phyloP scores from a whole-genome alignment of 2,113 vertebrate genomes.

The Xyrauchen texanus region DNA sequence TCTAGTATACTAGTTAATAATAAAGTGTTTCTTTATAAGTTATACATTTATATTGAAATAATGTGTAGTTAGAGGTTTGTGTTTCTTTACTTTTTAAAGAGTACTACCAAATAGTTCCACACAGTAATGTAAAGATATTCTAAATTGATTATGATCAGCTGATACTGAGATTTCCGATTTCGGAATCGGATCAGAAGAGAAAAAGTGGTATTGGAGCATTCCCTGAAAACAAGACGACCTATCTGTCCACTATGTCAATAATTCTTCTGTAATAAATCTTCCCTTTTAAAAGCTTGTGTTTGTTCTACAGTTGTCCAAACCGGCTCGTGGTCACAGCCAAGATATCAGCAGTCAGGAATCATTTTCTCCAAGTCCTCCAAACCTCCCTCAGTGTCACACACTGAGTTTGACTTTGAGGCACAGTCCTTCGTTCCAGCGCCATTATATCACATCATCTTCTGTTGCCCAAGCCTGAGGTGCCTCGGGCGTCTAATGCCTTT shows the following conservation, averaged over 20 bases:
- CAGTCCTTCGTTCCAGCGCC: conserved; percentile 60
- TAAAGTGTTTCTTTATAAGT: no score
- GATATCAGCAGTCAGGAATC: conserved; percentile 54
- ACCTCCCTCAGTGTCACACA: conserved; percentile 37
- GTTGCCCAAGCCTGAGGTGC: conserved; percentile 71
- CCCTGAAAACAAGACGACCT: not conserved
- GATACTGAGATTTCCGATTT: no score
- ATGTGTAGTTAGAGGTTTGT: no score
- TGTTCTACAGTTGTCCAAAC: conserved; percentile 50
- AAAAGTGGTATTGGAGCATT: no score
- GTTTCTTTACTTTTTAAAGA: no score
- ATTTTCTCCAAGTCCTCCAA: conserved; percentile 31
- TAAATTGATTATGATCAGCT: no score
- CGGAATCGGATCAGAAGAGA: no score
- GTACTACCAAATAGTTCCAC: no score
- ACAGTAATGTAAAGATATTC: no score
- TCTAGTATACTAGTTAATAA: no score
- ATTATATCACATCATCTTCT: conserved; percentile 68
- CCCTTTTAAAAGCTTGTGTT: conserved; percentile 40
- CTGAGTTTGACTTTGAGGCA: conserved; percentile 60
- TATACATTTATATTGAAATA: no score
- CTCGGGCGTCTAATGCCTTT: conserved; percentile 87
- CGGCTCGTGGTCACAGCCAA: conserved; percentile 50
- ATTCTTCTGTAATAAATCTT: conserved; percentile 35
- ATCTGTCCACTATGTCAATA: not conserved